These are phyloP conservation scores for Drosophila mercatorum DNA, from an alignment of 2,888 invertebrate genomes.

Conservation along the genomic window DNA sequence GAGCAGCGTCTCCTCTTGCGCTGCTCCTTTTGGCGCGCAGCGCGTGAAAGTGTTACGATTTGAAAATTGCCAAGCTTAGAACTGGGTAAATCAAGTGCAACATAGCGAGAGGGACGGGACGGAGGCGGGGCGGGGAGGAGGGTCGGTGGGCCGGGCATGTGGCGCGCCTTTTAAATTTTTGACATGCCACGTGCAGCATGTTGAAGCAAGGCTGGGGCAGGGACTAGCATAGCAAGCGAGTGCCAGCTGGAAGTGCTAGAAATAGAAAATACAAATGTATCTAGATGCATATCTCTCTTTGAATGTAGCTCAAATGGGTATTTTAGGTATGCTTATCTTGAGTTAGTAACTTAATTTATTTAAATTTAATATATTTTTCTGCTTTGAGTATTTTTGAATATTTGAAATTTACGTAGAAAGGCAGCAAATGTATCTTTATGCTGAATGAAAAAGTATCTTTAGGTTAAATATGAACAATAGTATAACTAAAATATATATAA, in stretches of 20 bases:
- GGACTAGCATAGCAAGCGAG: background rate
- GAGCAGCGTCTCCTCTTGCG: constrained; percentile 42
- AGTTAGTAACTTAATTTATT: background rate
- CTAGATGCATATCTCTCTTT: background rate
- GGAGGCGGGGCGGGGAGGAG: background rate
- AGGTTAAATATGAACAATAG: no score
- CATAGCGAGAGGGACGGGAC: background rate
- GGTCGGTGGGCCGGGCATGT: constrained; percentile 1
- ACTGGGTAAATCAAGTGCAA: constrained; percentile 69
- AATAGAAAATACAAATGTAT: background rate
- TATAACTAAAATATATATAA: no score
- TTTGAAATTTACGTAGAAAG: background rate
- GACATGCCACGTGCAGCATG: constrained; percentile 51
- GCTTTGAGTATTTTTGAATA: background rate
- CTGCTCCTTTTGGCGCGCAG: constrained; percentile 61
- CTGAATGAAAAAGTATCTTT: no score
- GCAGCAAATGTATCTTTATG: no score
- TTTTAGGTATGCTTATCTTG: background rate
- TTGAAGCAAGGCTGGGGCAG: constrained; percentile 16
- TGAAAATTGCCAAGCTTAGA: constrained; percentile 73
- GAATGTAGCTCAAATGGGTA: background rate
- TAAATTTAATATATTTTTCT: background rate
- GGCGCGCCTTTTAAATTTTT: constrained; percentile 49
- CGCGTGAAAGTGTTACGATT: constrained; percentile 78
- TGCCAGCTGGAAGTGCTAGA: background rate